phyloP scores from a whole-genome alignment of 1,140 invertebrate genomes.

The Drosophila santomea region DNA sequence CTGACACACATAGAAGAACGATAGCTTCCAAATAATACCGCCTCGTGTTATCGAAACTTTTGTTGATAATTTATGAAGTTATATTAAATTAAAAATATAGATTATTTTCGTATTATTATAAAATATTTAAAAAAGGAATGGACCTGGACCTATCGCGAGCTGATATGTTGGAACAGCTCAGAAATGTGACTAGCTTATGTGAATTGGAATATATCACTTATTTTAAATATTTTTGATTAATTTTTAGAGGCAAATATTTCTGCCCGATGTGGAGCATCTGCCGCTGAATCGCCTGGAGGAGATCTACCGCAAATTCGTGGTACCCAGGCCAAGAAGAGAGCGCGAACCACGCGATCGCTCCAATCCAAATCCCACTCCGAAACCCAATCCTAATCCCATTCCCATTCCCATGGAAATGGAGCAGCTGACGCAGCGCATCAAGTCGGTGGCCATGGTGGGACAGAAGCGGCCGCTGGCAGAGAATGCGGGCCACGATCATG shows the following conservation, averaged over 20 bases:
- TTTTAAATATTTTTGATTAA: neutral
- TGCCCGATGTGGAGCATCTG: slow-evolving; percentile 23
- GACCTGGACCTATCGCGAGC: neutral
- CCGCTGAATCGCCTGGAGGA: slow-evolving; percentile 24
- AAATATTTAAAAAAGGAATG: neutral
- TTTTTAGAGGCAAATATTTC: neutral
- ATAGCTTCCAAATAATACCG: too few species aligned
- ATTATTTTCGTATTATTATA: too few species aligned
- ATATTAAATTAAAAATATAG: too few species aligned
- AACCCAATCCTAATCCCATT: neutral
- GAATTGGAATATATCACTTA: too few species aligned
- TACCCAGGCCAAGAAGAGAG: slow-evolving; percentile 45
- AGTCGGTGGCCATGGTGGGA: slow-evolving; percentile 32
- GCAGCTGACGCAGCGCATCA: slow-evolving; percentile 38
- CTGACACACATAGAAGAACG: too few species aligned
- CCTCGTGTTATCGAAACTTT: too few species aligned
- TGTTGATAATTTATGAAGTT: too few species aligned
- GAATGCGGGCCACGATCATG: neutral
- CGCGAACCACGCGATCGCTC: slow-evolving; percentile 37
- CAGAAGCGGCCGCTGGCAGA: slow-evolving; percentile 26
- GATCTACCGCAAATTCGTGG: slow-evolving; percentile 48
- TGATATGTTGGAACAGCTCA: slow-evolving; percentile 3
- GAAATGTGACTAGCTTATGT: neutral
- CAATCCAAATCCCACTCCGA: neutral
- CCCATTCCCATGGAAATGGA: slow-evolving; percentile 25